A percentile compares a stretch with the other conserved stretches of the same genome.
These are phyloP conservation scores for Acleris literana DNA, from an alignment of 2,888 invertebrate genomes.

Conservation along the genomic window DNA sequence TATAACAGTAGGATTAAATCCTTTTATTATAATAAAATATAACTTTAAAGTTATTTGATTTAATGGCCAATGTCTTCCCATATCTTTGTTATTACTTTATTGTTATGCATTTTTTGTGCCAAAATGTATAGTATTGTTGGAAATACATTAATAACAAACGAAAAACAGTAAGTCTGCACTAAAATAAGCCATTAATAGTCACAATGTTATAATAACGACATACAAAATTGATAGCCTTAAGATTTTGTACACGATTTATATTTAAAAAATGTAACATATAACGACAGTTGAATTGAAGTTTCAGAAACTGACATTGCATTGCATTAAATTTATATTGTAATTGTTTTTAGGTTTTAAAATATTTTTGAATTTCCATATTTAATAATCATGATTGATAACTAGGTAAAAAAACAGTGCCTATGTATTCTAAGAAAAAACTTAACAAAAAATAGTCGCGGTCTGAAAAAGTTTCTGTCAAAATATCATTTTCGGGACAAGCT, in stretches of 20 bases:
- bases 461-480: no score
- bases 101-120: conserved; percentile 20
- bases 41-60: neutral
- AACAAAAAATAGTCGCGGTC: no score
- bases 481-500: no score
- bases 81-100: conserved; percentile 1
- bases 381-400: no score
- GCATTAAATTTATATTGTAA: no score
- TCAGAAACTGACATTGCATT: no score
- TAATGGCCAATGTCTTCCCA: conserved; percentile 16
- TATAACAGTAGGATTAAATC: conserved; percentile 14
- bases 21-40: neutral
- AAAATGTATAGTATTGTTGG: conserved; percentile 4
- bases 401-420: no score
- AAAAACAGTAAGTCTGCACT: conserved; percentile 33
- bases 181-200: conserved; percentile 18
- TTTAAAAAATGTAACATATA: conserved; percentile 13
- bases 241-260: conserved; percentile 34
- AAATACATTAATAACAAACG: conserved; percentile 18
- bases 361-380: no score
- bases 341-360: no score
- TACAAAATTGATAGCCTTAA: conserved; percentile 22
- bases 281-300: conserved; percentile 19
- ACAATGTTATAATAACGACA: conserved; percentile 9
- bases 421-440: no score